A percentile compares a stretch with the other conserved stretches of the same genome.
Conservation (phyloP, 2,888 invertebrate species). For the Lamellibrachia columna region DNA sequence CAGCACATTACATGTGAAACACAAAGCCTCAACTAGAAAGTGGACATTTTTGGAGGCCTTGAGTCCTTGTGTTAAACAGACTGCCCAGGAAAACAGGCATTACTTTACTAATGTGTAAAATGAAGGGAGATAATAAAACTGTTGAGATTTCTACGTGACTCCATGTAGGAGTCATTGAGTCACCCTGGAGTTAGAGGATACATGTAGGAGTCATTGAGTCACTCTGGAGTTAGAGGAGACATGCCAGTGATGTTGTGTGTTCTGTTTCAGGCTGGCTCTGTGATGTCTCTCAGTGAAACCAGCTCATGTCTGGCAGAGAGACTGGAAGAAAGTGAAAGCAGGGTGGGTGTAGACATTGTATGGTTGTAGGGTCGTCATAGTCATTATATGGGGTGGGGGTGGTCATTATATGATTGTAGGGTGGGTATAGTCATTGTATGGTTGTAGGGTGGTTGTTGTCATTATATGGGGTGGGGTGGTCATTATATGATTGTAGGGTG, state of each 20-base stretch:
- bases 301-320: slow-evolving; percentile 27
- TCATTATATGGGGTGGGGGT: background rate
- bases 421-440: background rate
- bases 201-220: background rate
- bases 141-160: too few relatives aligned
- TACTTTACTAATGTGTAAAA: too few relatives aligned
- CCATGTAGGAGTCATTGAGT: background rate
- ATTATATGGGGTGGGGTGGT: background rate
- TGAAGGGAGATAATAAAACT: too few relatives aligned
- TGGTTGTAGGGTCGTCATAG: background rate
- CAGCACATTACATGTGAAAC: too few relatives aligned
- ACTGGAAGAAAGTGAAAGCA: slow-evolving; percentile 26
- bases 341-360: slow-evolving; percentile 21
- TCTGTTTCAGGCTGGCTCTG: slow-evolving; percentile 20
- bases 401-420: background rate
- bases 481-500: background rate
- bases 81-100: too few relatives aligned
- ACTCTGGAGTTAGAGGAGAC: background rate
- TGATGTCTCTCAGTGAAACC: slow-evolving; percentile 28
- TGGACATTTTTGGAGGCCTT: too few relatives aligned
- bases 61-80: too few relatives aligned
- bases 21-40: too few relatives aligned
- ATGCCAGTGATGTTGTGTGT: background rate
- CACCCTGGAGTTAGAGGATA: background rate
- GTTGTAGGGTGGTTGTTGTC: background rate